Evolutionary conservation across 92 coral and sea anemone species (phyloP).

Genomic region (Meandrina meandrites): DNA sequence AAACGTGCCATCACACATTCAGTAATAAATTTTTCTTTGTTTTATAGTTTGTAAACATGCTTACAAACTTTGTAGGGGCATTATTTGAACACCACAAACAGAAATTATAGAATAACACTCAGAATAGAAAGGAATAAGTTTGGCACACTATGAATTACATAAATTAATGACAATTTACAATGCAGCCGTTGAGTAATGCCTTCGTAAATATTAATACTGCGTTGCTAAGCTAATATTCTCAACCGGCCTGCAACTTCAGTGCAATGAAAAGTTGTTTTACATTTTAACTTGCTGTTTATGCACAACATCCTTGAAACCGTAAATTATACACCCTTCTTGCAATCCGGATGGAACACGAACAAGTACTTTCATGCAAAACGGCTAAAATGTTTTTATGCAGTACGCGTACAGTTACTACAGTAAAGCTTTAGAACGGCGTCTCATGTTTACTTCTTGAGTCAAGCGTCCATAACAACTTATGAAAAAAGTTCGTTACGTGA

Average conservation of each 20-base stretch:
- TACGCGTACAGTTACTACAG: neutral
- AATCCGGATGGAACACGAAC: too few relatives aligned
- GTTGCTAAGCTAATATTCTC: neutral
- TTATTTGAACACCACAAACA: neutral
- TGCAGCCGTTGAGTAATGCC: neutral
- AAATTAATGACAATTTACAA: too few relatives aligned
- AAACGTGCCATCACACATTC: constrained; percentile 7
- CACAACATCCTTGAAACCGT: too few relatives aligned
- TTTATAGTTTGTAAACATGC: neutral
- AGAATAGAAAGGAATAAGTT: neutral
- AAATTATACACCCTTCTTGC: too few relatives aligned
- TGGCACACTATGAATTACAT: neutral
- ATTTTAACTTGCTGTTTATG: too few relatives aligned
- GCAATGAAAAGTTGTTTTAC: too few relatives aligned
- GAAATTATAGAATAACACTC: neutral
- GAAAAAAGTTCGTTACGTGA: neutral
- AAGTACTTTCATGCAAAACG: too few relatives aligned
- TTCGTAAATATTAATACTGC: neutral
- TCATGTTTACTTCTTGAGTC: too few relatives aligned
- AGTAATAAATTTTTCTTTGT: neutral
- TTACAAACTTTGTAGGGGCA: neutral
- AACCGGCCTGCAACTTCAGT: too few relatives aligned
- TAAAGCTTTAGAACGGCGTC: neutral
- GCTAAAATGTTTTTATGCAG: too few relatives aligned
- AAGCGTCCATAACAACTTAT: too few relatives aligned